Percentiles rank a stretch among this genome's conserved stretches.
phyloP scores from a whole-genome alignment of 2,113 vertebrate species.

The Aphyosemion australe region DNA sequence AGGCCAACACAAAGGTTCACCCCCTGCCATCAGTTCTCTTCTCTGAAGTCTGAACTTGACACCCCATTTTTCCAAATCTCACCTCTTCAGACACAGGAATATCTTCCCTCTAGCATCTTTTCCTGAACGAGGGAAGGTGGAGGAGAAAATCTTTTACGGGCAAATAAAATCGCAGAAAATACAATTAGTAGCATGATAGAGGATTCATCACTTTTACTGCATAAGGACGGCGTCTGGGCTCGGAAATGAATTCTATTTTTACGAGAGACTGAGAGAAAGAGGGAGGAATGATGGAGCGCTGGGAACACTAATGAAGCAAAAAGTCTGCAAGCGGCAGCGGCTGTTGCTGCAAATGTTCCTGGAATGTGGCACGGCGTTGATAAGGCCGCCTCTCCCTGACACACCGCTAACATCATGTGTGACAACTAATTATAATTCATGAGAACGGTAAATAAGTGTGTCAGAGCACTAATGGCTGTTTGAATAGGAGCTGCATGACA shows the following conservation, averaged over 20 bases:
- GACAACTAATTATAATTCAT: constrained; percentile 72
- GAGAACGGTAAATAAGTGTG: constrained; percentile 65
- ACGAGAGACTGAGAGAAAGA: constrained; percentile 23
- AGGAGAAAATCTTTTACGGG: constrained; percentile 56
- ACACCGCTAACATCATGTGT: constrained; percentile 60
- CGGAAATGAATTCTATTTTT: constrained; percentile 62
- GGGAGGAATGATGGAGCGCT: not conserved
- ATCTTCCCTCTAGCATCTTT: constrained; percentile 29
- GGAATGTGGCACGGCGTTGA: constrained; percentile 54
- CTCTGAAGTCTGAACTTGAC: constrained; percentile 23
- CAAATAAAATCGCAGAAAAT: constrained; percentile 60
- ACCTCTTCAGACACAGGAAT: constrained; percentile 29
- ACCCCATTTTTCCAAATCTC: constrained; percentile 44
- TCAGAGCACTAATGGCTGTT: constrained; percentile 47
- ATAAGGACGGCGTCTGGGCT: constrained; percentile 30
- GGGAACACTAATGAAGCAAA: constrained; percentile 54
- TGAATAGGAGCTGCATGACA: constrained; percentile 54
- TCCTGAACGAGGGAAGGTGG: constrained; percentile 12
- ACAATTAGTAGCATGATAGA: constrained; percentile 59
- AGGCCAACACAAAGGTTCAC: constrained; percentile 19
- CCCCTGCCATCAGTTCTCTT: constrained; percentile 24
- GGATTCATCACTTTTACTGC: constrained; percentile 57
- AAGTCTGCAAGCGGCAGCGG: constrained; percentile 24
- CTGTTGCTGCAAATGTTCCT: constrained; percentile 32
- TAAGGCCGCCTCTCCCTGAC: constrained; percentile 55